Base-by-base conservation (phyloP, 2,888 invertebrate genomes). In the Taenaris catops region DNA sequence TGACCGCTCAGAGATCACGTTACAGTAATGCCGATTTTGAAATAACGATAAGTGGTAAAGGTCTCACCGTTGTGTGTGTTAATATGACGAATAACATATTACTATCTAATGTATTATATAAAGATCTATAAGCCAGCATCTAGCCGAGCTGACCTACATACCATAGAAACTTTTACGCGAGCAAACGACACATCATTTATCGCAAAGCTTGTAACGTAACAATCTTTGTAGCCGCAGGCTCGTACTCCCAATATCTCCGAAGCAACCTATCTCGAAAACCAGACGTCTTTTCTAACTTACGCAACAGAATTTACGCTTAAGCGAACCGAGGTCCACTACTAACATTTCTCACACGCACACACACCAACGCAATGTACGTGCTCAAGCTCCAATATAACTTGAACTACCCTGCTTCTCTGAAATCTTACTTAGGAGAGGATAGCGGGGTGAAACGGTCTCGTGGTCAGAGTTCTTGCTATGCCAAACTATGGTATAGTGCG, bases 281-380 rank as follows among this genome's bases (percentile, higher is more conserved):
- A 75, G 75, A 70, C 79, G 75, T 78, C 79, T 79, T 75, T 75
- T 69, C 71, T 64, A 69, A 75, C 80, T 83, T 83, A 83, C 83
- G 83, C 81, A 81, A 83, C 80, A 69, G 71, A 81, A 80, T 83
- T 81, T 75, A 81, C 81, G 83, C 83, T 81, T 63, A 79, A 75
- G 70, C 78, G 81, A 73, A 57, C 73, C 69, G 72, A 70, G 74
- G 78, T 79, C 80, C 80, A 67, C 59, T 58, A 68, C 71, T 72
- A 71, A 66, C 79, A 73, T 73, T 71, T 70, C 76, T 78, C 73
- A 80, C 81, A 70, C 14, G 19, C 81, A 83, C 81, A 80, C 80
- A 83, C 80, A 79, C 78, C 64, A 70, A 73, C 71, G 68, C 78
- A 79, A 71, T 69, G 76, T 80, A 75, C 74, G 78, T 73, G 60